Conservation (phyloP, 2,797 vertebrate genomes). For the Myotis planiceps region DNA sequence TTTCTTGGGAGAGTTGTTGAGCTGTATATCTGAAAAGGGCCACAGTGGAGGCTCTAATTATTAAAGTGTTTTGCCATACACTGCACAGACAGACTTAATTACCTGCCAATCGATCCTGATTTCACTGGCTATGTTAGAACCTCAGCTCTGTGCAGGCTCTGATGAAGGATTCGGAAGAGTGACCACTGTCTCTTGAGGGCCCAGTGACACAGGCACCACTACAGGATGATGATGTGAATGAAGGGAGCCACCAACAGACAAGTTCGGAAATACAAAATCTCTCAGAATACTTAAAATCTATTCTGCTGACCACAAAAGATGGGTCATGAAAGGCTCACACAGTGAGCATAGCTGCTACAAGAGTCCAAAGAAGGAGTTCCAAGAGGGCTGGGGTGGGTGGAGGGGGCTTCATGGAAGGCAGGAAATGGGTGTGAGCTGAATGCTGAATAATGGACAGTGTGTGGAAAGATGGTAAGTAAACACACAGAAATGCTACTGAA, state of each 20-base stretch:
- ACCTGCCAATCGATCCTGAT: not conserved
- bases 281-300: not conserved
- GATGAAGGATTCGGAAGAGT: not conserved
- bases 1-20: not conserved
- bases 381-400: not conserved
- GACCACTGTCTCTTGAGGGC: not conserved
- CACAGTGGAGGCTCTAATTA: not conserved
- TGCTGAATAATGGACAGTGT: not conserved
- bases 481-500: not conserved
- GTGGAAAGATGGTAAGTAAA: not conserved
- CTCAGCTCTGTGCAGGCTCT: not conserved
- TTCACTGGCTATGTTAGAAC: not conserved
- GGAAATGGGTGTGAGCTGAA: not conserved
- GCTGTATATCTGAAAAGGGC: not conserved
- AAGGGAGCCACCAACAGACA: not conserved
- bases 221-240: not conserved
- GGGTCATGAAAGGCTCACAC: not conserved
- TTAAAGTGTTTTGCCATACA: not conserved
- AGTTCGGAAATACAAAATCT: not conserved
- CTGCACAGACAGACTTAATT: not conserved
- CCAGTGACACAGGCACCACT: not conserved
- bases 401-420: not conserved
- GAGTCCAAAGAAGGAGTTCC: not conserved
- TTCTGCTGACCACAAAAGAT: not conserved
- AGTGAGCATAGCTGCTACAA: not conserved